Evolutionary conservation across 2,797 vertebrate genomes (phyloP).

Genomic region (Glyptemys insculpta): DNA sequence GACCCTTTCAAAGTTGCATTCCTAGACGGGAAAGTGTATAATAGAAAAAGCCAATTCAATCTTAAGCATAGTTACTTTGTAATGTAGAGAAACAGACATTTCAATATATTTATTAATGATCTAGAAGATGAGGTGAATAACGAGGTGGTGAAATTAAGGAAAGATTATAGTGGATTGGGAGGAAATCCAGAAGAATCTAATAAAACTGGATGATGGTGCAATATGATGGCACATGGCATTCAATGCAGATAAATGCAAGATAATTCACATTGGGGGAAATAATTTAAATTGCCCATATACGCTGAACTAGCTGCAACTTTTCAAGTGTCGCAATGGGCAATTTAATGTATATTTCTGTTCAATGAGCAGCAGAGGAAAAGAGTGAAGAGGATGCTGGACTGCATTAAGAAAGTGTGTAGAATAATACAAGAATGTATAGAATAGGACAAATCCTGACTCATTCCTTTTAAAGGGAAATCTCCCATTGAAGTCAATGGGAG

Average conservation of each 20-base stretch:
- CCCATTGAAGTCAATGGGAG: neutral
- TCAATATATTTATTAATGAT: neutral
- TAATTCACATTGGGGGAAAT: slow-evolving; percentile 70
- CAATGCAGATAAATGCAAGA: slow-evolving; percentile 72
- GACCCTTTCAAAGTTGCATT: neutral
- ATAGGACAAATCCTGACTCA: neutral
- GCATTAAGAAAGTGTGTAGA: neutral
- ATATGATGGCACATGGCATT: slow-evolving; percentile 74
- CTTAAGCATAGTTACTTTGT: slow-evolving; percentile 29
- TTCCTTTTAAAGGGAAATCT: neutral
- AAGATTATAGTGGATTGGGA: slow-evolving; percentile 65
- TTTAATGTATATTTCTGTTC: neutral
- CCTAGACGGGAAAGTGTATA: neutral
- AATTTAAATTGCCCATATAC: slow-evolving; percentile 74
- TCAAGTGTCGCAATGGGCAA: neutral
- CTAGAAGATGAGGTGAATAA: slow-evolving; percentile 42
- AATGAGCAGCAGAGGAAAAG: neutral
- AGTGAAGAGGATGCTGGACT: neutral
- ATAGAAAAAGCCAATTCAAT: neutral
- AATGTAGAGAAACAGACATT: neutral
- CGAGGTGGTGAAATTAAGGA: slow-evolving; percentile 62
- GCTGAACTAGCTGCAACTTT: slow-evolving; percentile 67
- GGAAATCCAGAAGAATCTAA: slow-evolving; percentile 73
- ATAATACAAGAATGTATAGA: neutral
- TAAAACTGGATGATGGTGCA: slow-evolving; percentile 72